A percentile compares a stretch with the other conserved stretches of the same genome.
Conservation (phyloP, 2,113 vertebrate genomes). For the Acanthisitta chloris region DNA sequence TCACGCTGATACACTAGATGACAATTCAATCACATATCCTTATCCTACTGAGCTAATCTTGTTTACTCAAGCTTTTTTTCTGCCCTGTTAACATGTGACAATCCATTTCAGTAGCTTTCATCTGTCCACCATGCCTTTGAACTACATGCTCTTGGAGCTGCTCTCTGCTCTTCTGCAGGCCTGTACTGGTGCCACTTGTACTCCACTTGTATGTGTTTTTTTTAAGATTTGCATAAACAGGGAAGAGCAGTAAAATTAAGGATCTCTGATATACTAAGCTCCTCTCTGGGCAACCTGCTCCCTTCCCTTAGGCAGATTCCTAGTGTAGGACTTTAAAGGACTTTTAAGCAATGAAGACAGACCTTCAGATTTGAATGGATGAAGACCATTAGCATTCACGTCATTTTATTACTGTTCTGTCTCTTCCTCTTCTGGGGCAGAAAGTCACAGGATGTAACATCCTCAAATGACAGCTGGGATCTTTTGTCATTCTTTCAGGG, state of each 20-base stretch:
- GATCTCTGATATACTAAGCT: constrained; percentile 1
- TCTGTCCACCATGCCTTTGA: constrained; percentile 36
- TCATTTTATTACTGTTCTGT: neutral
- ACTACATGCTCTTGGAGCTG: neutral
- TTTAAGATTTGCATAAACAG: constrained; percentile 30
- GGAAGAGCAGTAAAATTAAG: constrained; percentile 11
- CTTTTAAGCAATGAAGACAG: neutral
- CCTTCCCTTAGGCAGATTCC: constrained; percentile 7
- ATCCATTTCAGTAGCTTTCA: constrained; percentile 56
- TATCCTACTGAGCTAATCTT: constrained; percentile 63
- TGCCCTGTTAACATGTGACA: constrained; percentile 44
- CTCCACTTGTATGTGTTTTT: neutral
- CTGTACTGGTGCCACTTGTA: neutral
- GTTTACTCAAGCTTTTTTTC: constrained; percentile 54
- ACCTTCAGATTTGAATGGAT: constrained; percentile 1
- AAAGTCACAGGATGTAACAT: neutral
- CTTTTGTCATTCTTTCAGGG: neutral
- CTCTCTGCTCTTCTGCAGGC: constrained; percentile 4
- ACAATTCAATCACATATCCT: constrained; percentile 60
- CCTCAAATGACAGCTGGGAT: neutral
- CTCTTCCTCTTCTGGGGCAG: neutral
- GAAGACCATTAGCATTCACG: neutral
- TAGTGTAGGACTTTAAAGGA: neutral
- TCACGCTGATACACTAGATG: constrained; percentile 55
- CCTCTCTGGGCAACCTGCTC: neutral